Base-by-base conservation (phyloP, 2,113 vertebrate species). In the Phalacrocorax brasilianus region DNA sequence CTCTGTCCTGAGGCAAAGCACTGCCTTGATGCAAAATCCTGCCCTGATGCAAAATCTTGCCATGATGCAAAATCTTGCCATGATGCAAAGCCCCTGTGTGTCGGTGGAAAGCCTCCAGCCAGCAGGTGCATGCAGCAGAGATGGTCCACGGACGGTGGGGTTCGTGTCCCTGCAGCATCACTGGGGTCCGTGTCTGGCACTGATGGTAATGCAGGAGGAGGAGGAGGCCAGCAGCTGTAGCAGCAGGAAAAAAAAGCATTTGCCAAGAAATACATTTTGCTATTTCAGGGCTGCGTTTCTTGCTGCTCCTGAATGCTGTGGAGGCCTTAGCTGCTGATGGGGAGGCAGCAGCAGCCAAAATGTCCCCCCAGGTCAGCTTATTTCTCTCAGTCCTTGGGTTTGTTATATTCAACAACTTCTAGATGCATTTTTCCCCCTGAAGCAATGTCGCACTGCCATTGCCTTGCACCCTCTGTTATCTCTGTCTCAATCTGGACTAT, bases 311-410 rank as follows among this genome's bases (percentile, higher is more conserved):
- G 5, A 65, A 56, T 56, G 49, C 76, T 65, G 33, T 44, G 21
- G 61, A 50, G 56, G 47, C 17, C 19, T 82, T 72, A 2, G 11
- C 12, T 2, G 1, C 30, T 52, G 35, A 8, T 0, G 0, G n/a
- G 8, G 16, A 20, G 30, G 35, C 45, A 56, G 28, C 1, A 3
- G 30, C 44, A 89, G 35, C 40, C 12, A 15, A 44, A 89, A 74
- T 4, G 7, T 62, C 26, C 33, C 15, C 61, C 24, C 11, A 6
- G n/a, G 11, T 71, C 56, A 91, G 20, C 21, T 85, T 82, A 47
- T 87, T 78, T 62, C 45, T 88, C 58, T 78, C n/a, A 38, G 66
- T 59, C 58, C 58, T 94, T 61, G 49, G 7, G 2, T 65, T 91
- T 81, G 40, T 63, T 81, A 55, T 49, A 79, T 74, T 78, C 66